Conservation (phyloP, 2,888 invertebrate genomes). For the Calameuta pallipes region DNA sequence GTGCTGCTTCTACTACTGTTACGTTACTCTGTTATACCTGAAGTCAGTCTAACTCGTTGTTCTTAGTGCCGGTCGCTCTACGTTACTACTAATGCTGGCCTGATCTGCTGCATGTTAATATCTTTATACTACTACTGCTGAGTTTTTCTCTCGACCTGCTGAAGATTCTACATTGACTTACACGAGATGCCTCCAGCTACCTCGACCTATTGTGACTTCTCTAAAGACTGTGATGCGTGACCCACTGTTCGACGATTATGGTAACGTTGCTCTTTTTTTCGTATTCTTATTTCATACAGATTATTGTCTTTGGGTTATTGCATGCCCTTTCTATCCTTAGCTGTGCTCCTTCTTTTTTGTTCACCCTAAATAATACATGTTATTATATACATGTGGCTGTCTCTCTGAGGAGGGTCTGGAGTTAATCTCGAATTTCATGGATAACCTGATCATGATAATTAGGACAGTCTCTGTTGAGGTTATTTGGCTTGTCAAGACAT, state of each 20-base stretch:
- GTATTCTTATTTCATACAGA: background rate
- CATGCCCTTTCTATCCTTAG: background rate
- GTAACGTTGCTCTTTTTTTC: constrained; percentile 34
- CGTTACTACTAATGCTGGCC: background rate
- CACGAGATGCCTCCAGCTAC: background rate
- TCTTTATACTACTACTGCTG: background rate
- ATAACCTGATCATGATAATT: background rate
- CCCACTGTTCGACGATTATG: constrained; percentile 54
- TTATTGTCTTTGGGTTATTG: background rate
- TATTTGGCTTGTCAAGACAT: background rate
- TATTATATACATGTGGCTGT: background rate
- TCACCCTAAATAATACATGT: background rate
- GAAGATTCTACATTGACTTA: background rate
- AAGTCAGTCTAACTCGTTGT: background rate
- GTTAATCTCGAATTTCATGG: background rate
- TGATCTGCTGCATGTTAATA: background rate
- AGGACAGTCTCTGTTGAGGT: background rate
- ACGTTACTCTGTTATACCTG: background rate
- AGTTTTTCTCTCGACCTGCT: background rate
- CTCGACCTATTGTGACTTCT: background rate
- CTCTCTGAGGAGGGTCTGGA: background rate
- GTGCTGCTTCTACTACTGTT: background rate
- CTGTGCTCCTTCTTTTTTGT: background rate
- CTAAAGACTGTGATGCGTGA: constrained; percentile 51
- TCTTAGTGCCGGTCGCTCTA: background rate